A percentile compares a stretch with the other conserved stretches of the same genome.
phyloP scores from a whole-genome alignment of 2,797 vertebrate species.

The Lagorchestes hirsutus region DNA sequence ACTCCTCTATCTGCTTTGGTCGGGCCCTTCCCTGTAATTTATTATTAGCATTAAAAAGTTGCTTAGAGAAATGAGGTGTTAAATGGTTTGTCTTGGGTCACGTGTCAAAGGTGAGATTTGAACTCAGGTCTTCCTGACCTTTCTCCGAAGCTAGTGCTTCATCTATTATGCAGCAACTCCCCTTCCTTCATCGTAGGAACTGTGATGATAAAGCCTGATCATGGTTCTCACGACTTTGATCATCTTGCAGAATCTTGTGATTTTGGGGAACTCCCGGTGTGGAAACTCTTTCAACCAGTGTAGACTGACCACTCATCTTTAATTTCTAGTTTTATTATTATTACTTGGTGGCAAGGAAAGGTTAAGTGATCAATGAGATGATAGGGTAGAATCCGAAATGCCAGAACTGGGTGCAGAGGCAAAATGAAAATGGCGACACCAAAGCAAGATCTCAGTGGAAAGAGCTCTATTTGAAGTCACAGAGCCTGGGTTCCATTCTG shows the following conservation, averaged over 20 bases:
- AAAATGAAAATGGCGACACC: not conserved
- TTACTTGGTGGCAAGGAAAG: not conserved
- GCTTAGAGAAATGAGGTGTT: not conserved
- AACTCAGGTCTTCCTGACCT: not conserved
- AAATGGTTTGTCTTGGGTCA: not conserved
- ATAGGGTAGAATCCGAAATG: not conserved
- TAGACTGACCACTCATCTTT: not conserved
- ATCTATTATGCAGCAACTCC: not conserved
- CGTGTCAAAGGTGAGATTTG: not conserved
- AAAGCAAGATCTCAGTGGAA: not conserved
- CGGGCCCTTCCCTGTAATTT: not conserved
- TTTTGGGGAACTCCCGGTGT: not conserved
- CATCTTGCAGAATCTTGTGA: not conserved
- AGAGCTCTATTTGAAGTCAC: not conserved
- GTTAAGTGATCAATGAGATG: not conserved
- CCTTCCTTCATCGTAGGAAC: not conserved
- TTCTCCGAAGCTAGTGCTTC: not conserved
- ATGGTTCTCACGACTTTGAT: not conserved
- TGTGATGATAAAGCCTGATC: not conserved
- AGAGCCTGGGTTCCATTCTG: conserved; percentile 4
- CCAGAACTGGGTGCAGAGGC: not conserved
- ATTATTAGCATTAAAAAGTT: not conserved
- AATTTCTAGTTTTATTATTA: not conserved
- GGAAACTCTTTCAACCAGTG: not conserved
- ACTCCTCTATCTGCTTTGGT: not conserved